phyloP scores from a whole-genome alignment of 1,140 invertebrate genomes.

The Drosophila tani region DNA sequence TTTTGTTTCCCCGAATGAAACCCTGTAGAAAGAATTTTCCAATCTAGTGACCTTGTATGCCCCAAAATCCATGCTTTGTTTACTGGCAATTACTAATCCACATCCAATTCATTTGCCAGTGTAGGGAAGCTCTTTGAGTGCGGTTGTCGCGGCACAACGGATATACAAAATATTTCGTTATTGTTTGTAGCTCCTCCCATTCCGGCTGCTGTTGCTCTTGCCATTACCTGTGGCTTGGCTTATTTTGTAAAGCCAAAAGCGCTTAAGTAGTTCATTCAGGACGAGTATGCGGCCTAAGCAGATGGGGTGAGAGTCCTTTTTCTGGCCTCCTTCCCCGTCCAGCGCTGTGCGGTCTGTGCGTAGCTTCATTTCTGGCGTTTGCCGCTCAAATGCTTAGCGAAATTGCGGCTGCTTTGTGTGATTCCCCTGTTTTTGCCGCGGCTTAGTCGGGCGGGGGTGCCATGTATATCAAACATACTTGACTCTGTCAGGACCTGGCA shows the following conservation, averaged over 20 bases:
- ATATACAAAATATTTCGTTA: conserved; percentile 67
- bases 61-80: accelerated
- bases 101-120: not conserved
- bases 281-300: conserved; percentile 21
- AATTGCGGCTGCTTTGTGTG: conserved; percentile 70
- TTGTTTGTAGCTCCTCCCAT: conserved; percentile 45
- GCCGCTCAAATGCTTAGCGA: conserved; percentile 69
- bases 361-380: conserved; percentile 40
- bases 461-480: conserved; percentile 72
- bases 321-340: conserved; percentile 1
- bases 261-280: conserved; percentile 70
- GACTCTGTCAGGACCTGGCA: conserved; percentile 62
- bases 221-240: conserved; percentile 56
- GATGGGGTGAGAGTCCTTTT: conserved; percentile 25
- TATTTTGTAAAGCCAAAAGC: conserved; percentile 58
- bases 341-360: conserved; percentile 18
- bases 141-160: conserved; percentile 27
- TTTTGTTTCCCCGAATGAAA: not conserved
- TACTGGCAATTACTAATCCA: not conserved
- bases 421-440: conserved; percentile 47
- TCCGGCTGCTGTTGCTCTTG: conserved; percentile 10
- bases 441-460: conserved; percentile 26
- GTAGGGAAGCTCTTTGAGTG: conserved; percentile 26
- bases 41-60: too few species aligned
- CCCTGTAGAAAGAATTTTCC: too few species aligned